These are phyloP conservation scores for Slavum lentiscoides DNA, from an alignment of 2,888 invertebrate species.

Conservation along the genomic window DNA sequence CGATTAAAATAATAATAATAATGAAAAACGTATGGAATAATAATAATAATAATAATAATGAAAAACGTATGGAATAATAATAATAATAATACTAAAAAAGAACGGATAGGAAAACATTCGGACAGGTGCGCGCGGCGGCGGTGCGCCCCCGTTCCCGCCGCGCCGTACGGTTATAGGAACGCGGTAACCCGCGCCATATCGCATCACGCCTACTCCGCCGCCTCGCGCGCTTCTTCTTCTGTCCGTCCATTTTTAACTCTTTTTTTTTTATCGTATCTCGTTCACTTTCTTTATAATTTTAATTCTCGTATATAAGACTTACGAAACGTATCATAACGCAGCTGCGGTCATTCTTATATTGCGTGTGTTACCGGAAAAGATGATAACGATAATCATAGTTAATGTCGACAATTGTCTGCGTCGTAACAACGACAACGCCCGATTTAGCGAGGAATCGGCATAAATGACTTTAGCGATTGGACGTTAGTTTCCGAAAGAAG, in stretches of 20 bases:
- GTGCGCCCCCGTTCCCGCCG: no score
- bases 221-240: constrained; percentile 11
- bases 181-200: constrained; percentile 44
- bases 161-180: neutral
- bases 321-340: no score
- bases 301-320: no score
- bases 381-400: no score
- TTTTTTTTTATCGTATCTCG: neutral
- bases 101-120: constrained; percentile 38
- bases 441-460: no score
- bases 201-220: constrained; percentile 40
- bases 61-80: neutral
- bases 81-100: neutral
- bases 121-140: constrained; percentile 40
- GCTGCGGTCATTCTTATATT: no score
- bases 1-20: constrained; percentile 13
- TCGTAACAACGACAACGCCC: no score
- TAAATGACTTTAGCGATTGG: no score
- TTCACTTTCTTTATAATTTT: no score
- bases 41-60: neutral
- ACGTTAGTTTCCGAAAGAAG: no score
- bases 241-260: constrained; percentile 34
- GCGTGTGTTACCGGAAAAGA: no score
- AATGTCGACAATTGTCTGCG: no score
- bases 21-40: neutral